Evolutionary conservation across 1,140 invertebrate species (phyloP).

Genomic region (Hesperophylax magnus): DNA sequence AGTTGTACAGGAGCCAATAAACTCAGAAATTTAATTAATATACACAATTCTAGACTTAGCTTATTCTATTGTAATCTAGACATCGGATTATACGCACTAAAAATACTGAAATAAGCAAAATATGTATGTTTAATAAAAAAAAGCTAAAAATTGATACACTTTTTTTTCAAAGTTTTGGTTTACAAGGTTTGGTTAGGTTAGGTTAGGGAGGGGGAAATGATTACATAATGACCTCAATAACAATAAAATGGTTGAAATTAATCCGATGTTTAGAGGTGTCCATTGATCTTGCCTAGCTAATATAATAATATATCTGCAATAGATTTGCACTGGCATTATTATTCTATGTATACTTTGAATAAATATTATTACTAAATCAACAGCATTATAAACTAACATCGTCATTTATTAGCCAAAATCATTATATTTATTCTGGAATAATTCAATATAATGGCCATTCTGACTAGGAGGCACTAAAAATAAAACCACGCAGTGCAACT

Average conservation of each 20-base stretch:
- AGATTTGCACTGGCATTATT: neutral
- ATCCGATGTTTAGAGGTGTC: neutral
- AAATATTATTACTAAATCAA: slow-evolving; percentile 48
- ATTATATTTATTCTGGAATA: neutral
- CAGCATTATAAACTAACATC: slow-evolving; percentile 53
- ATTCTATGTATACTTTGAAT: slow-evolving; percentile 19
- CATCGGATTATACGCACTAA: too few species aligned
- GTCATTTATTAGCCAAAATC: slow-evolving; percentile 52
- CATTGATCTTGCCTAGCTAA: slow-evolving; percentile 6
- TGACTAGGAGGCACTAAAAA: slow-evolving; percentile 57
- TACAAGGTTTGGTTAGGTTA: too few species aligned
- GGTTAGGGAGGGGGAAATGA: too few species aligned
- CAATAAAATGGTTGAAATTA: neutral
- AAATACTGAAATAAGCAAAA: too few species aligned
- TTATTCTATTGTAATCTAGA: too few species aligned
- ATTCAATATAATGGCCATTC: slow-evolving; percentile 50
- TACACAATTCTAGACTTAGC: too few species aligned
- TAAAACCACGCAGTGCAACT: slow-evolving; percentile 52
- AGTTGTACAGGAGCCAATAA: too few species aligned
- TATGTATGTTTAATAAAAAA: neutral
- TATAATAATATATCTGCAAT: neutral
- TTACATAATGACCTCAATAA: too few species aligned
- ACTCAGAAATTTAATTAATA: too few species aligned
- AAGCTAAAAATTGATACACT: neutral
- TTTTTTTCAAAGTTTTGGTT: too few species aligned